Evolutionary conservation across 2,888 invertebrate genomes (phyloP).

Genomic region (Oxytorus armatus): DNA sequence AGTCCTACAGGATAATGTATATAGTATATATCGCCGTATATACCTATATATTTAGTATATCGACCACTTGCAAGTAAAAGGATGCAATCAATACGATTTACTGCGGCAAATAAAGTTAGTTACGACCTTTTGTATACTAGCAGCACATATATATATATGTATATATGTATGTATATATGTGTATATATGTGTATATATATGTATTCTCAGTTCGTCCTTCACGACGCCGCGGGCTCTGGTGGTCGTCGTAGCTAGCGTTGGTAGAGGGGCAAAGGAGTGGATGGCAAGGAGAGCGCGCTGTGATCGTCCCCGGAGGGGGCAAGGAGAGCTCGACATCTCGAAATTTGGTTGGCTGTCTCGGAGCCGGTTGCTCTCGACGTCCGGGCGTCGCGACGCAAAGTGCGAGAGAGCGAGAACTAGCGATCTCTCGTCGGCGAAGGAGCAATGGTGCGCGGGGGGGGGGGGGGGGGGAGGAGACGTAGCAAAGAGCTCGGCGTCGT

Average conservation of each 20-base stretch:
- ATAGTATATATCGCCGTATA: background rate
- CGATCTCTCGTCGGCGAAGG: conserved; percentile 19
- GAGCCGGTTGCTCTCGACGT: conserved; percentile 68
- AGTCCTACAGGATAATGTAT: conserved; percentile 56
- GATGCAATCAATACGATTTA: too few relatives aligned
- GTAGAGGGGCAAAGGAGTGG: conserved; percentile 61
- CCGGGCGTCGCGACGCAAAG: conserved; percentile 58
- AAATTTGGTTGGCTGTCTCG: conserved; percentile 83
- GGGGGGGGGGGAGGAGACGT: conserved; percentile 48
- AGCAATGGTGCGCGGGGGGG: conserved; percentile 48
- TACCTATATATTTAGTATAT: conserved; percentile 2
- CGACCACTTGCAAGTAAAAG: too few relatives aligned
- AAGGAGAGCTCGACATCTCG: conserved; percentile 77
- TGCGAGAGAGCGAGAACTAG: conserved; percentile 38
- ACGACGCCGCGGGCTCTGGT: conserved; percentile 63
- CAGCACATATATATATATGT: background rate
- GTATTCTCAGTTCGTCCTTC: conserved; percentile 65
- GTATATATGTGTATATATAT: conserved; percentile 5
- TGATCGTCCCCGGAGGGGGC: conserved; percentile 62
- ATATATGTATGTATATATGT: background rate
- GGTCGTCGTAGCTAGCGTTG: conserved; percentile 40
- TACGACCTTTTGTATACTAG: conserved; percentile 22
- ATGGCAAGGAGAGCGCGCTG: conserved; percentile 67
- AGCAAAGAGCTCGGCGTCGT: conserved; percentile 60
- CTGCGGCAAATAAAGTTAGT: background rate